Base-by-base conservation (phyloP, 1,140 invertebrate species). In the Lasaia peninsularis region DNA sequence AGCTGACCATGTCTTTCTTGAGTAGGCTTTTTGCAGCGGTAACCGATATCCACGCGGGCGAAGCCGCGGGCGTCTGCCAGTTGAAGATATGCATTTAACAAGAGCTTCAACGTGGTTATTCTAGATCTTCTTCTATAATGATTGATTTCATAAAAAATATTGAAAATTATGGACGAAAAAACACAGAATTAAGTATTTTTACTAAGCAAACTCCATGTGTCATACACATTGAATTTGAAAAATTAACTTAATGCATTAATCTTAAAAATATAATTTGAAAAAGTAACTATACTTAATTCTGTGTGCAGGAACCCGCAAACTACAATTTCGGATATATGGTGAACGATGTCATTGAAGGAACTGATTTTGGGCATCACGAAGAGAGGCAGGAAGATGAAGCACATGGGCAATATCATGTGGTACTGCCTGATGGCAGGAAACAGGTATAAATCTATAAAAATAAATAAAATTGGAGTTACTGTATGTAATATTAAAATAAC, bases 291-390 rank as follows among this genome's bases (percentile, higher is more conserved):
- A 62, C 69, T 71, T 58, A 49, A 70, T 78, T 78, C 68, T 71
- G 65, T 69, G 37, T 33, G 33, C 71, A 89, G 85, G 85, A 92
- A 63, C 92, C 93, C 40, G 93, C 93, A 24, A 93, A 93, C 78
- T 95, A 95, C 82, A 90, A 94, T 65, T 95, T 95, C 86, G 92
- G 93, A 73, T 95, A 94, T 73, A 91, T 92, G 68, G 94, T 95
- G 24, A 93, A 93, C 78, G 94, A 94, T 72, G 89, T 91, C 57
- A 83, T 90, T 58, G 91, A 91, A 28, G 93, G 93, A 54, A 93
- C 93, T 18, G 93, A 94, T 63, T 95, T 94, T 67, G 92, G 93
- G 1, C 94, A 95, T 80, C 91, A 93, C 71, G 94, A 95, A 73
- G 90, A 91, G 28, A 91, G 93, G 34, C 89, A 93, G 65, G 93